Evolutionary conservation across 1,140 invertebrate species (phyloP), one percentile per base, ranked within the genome.

Genomic region (Elysia chlorotica): DNA sequence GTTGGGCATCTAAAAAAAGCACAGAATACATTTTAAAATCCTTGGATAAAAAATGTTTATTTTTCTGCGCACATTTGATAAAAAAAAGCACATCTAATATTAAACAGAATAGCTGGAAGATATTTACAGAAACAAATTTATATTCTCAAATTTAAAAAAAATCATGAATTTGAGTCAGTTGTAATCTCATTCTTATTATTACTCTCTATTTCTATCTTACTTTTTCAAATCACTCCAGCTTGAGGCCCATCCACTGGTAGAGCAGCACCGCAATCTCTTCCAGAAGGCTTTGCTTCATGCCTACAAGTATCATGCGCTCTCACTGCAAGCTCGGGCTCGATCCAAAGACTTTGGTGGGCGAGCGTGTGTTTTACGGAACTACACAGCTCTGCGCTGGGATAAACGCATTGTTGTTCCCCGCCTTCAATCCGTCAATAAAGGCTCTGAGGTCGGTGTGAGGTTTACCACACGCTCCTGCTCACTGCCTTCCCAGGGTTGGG

Each of bases 261-360:
- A 87, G 70, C 71, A 81, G 56, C 78, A 84, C 74, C 75, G 80
- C 28, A 77, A 81, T 17, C 72, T 87, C 19, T 87, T 88, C 59
- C 84, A 83, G 66, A 82, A 80, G n/a, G 76, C 82, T 38, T 81
- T 88, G 19, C 82, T 87, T 61, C 71, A 79, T 33, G 86, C 88
- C n/a, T 89, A 88, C 79, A 89, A 88, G 68, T 88, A 82, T 71
- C 86, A 87, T 70, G 86, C 87, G 23, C 78, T 88, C 6, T 82
- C 88, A 0, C 74, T 89, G 19, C 79, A 80, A 5, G 84, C 79
- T 59, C 61, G 87, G 28, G 79, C 81, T 17, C 78, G 72, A 70
- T 81, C 78, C 53, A 88, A 86, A 53, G 86, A 88, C 38, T 88
- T 88, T 65, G 83, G 73, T 25, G 77, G 77, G 23, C 74, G 79